phyloP scores from a whole-genome alignment of 2,888 invertebrate genomes.

The Aporophyla lueneburgensis region DNA sequence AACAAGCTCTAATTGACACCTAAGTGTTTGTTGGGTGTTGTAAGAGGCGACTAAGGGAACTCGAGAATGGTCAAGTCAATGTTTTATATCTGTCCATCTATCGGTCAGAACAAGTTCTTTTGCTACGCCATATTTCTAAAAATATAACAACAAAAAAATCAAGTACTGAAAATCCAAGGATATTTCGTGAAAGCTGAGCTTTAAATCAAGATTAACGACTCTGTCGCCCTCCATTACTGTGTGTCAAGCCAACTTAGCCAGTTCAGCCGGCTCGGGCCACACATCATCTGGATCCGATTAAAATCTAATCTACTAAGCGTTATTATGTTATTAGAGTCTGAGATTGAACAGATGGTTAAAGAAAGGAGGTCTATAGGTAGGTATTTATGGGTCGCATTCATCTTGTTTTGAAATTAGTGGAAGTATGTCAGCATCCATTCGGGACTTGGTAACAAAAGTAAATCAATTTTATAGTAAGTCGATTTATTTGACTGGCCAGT shows the following conservation, averaged over 20 bases:
- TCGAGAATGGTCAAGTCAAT: no score
- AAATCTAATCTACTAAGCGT: conserved; percentile 66
- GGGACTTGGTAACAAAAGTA: background rate
- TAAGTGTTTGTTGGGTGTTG: no score
- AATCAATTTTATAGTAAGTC: background rate
- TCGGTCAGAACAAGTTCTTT: background rate
- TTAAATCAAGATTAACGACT: conserved; percentile 68
- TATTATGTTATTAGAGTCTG: conserved; percentile 37
- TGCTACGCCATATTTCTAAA: background rate
- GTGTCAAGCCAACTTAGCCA: conserved; percentile 61
- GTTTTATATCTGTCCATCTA: background rate
- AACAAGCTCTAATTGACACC: no score
- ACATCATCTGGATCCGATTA: conserved; percentile 68
- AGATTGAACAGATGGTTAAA: conserved; percentile 27
- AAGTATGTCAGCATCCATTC: background rate
- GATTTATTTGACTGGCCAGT: no score
- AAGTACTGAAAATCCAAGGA: conserved; percentile 22
- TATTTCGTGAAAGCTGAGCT: conserved; percentile 53
- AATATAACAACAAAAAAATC: conserved; percentile 20
- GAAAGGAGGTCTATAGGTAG: background rate
- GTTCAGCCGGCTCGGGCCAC: conserved; percentile 50
- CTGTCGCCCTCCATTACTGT: conserved; percentile 61
- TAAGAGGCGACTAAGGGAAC: no score
- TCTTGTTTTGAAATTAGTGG: background rate
- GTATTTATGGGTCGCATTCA: background rate